Base-by-base conservation (phyloP, 2,113 vertebrate genomes). In the Propithecus coquereli region DNA sequence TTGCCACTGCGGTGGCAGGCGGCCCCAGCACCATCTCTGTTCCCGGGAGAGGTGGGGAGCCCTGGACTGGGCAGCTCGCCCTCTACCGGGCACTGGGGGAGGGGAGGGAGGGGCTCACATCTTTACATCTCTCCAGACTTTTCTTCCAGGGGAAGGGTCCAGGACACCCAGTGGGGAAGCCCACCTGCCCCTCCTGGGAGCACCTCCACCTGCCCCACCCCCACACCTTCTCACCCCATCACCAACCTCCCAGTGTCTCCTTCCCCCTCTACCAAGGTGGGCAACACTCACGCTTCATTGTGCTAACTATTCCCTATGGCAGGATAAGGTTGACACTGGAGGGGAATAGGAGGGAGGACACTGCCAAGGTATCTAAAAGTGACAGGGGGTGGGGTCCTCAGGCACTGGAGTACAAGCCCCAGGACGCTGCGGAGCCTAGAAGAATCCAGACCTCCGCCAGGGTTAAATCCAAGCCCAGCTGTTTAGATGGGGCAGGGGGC, bases 351-450 rank as follows among this genome's bases (percentile, higher is more conserved):
- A 0, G 18, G 71, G 59, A 20, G 34, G 66, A 95, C 13, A 70
- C n/a, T 47, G 30, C 20, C 4, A 4, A 54, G 32, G 13, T 57
- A 76, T 73, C 22, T 74, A 37, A 34, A 61, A 65, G 79, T 8
- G 18, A 20, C 0, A 5, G 40, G 9, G 47, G 40, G 52, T 0
- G 7, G 47, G 59, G 32, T 32, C 43, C n/a, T 59, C 30, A 1
- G 1, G 25, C 27, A 30, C 34, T 12, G n/a, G 43, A 25, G 23
- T 6, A 70, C 45, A 65, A 85, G 63, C 6, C 32, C 70, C 22
- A 32, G 17, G 43, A 57, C 25, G 8, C 32, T 0, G 32, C 40
- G 61, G 6, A 52, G 45, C 8, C 3, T 25, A 43, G 27, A 87
- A 80, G 65, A 80, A 88, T 25, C 77, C 66, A 34, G 6, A 76